phyloP scores from a whole-genome alignment of 2,888 invertebrate genomes.

The Petrophora chlorosata region DNA sequence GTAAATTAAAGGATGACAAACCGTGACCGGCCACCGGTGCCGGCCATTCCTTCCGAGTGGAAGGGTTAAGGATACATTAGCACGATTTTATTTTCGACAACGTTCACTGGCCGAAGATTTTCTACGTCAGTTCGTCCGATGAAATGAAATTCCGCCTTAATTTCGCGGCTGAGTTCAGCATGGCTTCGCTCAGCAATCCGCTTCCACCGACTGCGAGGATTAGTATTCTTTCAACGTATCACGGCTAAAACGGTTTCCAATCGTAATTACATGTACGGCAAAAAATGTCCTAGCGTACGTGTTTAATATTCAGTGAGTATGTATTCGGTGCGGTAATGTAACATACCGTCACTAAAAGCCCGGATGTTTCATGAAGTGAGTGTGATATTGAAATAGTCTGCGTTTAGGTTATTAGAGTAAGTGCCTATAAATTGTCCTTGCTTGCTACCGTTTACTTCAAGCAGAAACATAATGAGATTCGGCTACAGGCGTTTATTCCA shows the following conservation, averaged over 20 bases:
- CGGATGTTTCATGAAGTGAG: conserved; percentile 21
- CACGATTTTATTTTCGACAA: conserved; percentile 28
- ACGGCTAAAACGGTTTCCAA: conserved; percentile 30
- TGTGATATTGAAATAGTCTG: conserved; percentile 32
- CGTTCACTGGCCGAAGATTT: conserved; percentile 7
- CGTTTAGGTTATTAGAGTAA: conserved; percentile 36
- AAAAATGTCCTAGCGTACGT: conserved; percentile 29
- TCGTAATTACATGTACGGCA: conserved; percentile 30
- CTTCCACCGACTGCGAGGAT: conserved; percentile 19
- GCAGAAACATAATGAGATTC: conserved; percentile 35
- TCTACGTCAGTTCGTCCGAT: conserved; percentile 7
- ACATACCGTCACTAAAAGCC: conserved; percentile 13
- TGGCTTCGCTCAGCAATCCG: conserved; percentile 22
- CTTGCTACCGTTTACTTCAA: conserved; percentile 37
- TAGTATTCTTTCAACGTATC: conserved; percentile 34
- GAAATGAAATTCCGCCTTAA: conserved; percentile 23
- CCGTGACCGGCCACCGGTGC: conserved; percentile 24
- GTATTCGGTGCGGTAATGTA: conserved; percentile 14
- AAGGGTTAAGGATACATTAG: conserved; percentile 34
- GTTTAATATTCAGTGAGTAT: conserved; percentile 29
- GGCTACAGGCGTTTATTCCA: conserved; percentile 8
- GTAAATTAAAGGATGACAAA: conserved; percentile 41
- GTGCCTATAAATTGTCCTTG: conserved; percentile 41
- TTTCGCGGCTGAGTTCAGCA: conserved; percentile 24
- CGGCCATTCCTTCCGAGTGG: conserved; percentile 27